These are phyloP conservation scores for Melipona quadrifasciata DNA, from an alignment of 1,140 invertebrate species.

Conservation along the genomic window DNA sequence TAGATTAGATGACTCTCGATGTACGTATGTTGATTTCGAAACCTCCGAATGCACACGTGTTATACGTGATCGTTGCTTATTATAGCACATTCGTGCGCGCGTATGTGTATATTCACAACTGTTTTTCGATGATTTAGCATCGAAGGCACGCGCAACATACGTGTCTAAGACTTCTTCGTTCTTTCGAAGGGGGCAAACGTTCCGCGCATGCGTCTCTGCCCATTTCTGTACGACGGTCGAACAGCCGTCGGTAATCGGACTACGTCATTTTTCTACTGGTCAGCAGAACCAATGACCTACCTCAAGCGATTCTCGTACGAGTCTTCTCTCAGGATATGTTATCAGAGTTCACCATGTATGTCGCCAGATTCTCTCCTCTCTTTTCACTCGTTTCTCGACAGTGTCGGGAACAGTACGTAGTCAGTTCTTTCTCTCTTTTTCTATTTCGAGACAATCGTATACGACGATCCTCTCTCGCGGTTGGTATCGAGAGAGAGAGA, in stretches of 20 bases:
- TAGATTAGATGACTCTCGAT: background rate
- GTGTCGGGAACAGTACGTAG: background rate
- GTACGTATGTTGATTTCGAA: background rate
- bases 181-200: conserved; percentile 56
- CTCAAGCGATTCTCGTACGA: conserved; percentile 23
- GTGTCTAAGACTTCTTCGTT: conserved; percentile 33
- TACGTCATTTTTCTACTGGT: conserved; percentile 36
- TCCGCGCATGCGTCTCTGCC: conserved; percentile 7
- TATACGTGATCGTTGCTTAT: no score
- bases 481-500: background rate
- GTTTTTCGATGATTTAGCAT: conserved; percentile 4
- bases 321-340: conserved; percentile 27
- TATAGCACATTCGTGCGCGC: background rate
- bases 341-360: conserved; percentile 6
- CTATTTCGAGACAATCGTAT: background rate
- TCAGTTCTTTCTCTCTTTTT: conserved; percentile 28
- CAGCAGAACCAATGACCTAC: conserved; percentile 31
- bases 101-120: background rate
- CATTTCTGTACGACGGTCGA: conserved; percentile 23
- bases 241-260: background rate
- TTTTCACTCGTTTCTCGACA: conserved; percentile 25
- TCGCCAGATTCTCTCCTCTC: background rate
- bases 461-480: background rate
- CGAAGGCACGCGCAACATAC: conserved; percentile 1
- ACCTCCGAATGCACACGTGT: background rate